Conservation (phyloP, 1,140 invertebrate genomes). For the Cryptotermes secundus region DNA sequence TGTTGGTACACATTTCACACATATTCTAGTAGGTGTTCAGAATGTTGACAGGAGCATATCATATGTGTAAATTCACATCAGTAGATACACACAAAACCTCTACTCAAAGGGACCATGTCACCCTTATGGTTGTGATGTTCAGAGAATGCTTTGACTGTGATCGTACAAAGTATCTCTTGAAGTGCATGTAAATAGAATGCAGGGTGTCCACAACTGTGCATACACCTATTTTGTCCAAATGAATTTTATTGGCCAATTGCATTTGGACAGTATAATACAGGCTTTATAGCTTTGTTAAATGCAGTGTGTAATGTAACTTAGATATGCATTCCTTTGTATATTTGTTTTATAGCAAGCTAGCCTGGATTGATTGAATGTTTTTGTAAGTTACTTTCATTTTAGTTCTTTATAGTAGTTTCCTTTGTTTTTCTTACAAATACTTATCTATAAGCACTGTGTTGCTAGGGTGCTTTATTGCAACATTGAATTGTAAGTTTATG, state of each 20-base stretch:
- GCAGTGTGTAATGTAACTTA: background rate
- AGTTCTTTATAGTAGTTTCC: background rate
- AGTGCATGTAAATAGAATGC: background rate
- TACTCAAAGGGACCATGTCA: background rate
- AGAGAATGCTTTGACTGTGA: background rate
- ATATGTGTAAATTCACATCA: no score
- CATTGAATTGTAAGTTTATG: background rate
- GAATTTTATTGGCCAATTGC: background rate
- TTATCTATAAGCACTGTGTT: background rate
- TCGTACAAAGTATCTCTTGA: background rate
- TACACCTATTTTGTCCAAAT: background rate
- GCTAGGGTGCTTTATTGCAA: background rate
- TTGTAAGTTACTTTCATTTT: slow-evolving; percentile 10
- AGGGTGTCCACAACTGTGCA: background rate
- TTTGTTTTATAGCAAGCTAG: slow-evolving; percentile 15
- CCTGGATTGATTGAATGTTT: slow-evolving; percentile 15
- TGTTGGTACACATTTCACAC: no score
- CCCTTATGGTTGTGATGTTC: background rate
- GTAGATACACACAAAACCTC: no score
- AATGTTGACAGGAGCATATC: no score
- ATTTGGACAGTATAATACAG: background rate
- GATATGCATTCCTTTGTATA: background rate
- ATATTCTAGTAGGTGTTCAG: no score
- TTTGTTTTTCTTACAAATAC: background rate
- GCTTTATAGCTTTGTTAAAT: slow-evolving; percentile 5